Percentiles rank a stretch among this genome's conserved stretches.
Conservation (phyloP, 1,140 invertebrate species). For the Hyphantria cunea region DNA sequence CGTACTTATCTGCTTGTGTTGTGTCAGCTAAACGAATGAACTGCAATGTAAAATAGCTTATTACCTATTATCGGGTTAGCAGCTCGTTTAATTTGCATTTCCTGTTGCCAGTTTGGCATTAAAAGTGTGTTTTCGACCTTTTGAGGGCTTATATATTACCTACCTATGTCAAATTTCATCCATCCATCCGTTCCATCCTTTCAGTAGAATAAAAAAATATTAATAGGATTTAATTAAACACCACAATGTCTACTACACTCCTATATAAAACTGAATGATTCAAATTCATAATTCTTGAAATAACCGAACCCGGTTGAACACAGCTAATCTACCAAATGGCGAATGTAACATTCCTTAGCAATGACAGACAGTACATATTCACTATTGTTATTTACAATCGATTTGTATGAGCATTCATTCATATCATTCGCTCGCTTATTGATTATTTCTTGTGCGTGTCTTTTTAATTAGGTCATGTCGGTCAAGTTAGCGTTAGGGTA, state of each 20-base stretch:
- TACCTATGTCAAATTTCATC: too few relatives aligned
- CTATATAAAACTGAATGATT: background rate
- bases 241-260: background rate
- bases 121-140: too few relatives aligned
- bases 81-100: too few relatives aligned
- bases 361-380: conserved; percentile 40
- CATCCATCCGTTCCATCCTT: too few relatives aligned
- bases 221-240: too few relatives aligned
- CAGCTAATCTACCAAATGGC: conserved; percentile 11
- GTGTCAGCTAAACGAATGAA: too few relatives aligned
- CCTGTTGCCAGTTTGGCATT: too few relatives aligned
- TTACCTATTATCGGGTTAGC: too few relatives aligned
- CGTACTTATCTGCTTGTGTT: too few relatives aligned
- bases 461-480: conserved; percentile 6
- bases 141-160: too few relatives aligned
- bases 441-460: conserved; percentile 8
- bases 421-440: conserved; percentile 4
- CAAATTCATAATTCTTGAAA: conserved; percentile 17
- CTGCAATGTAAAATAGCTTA: too few relatives aligned
- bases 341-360: conserved; percentile 35
- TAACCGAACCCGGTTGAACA: conserved; percentile 7
- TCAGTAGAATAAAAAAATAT: too few relatives aligned
- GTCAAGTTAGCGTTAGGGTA: background rate
- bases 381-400: conserved; percentile 45
- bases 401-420: conserved; percentile 42